Base-by-base conservation (phyloP, 2,113 vertebrate genomes). In the Salvator merianae region DNA sequence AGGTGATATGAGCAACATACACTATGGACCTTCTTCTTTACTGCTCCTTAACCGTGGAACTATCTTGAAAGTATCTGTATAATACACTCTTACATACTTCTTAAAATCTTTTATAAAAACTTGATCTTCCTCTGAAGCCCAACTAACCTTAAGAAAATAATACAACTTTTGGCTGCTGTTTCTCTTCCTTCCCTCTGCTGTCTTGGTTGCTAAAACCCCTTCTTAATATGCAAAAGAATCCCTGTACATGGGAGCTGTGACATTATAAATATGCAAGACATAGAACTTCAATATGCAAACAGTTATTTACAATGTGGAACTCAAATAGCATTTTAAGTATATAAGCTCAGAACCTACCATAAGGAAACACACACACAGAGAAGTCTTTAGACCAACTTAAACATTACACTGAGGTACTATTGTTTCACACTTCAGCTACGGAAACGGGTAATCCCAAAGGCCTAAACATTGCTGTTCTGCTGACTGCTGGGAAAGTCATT, bases 401-500 rank as follows among this genome's bases (percentile, higher is more conserved):
- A 82, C 34, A 69, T 59, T 53, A 69, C 26, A 53, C 16, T 59
- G 32, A 22, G 26, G 5, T 24, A 68, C 36, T 75, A 50, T 66
- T 69, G 63, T 84, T 84, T 77, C 28, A 26, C 26, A 38, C 50
- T 47, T 69, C 36, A 77, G 38, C 32, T 65, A 55, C 4, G 26
- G 32, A 84, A 65, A 12, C n/a, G 81, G 71, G 2, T 47, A 65
- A 74, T 34, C 40, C 72, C 36, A 74, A 74, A 32, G 30, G 30
- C 32, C 83, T 34, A 38, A 62, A 59, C 5, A 7, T n/a, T 62
- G 75, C 30, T 78, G 12, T 62, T 13, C 2, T 70, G 66, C 66
- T 62, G 65, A 59, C 73, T 69, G 32, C 74, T 55, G 62, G 34
- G 66, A 84, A 84, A 62, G 22, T 71, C 30, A 84, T 78, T 71